Conservation (phyloP, 2,888 invertebrate genomes). For the Eubasilissa splendida region DNA sequence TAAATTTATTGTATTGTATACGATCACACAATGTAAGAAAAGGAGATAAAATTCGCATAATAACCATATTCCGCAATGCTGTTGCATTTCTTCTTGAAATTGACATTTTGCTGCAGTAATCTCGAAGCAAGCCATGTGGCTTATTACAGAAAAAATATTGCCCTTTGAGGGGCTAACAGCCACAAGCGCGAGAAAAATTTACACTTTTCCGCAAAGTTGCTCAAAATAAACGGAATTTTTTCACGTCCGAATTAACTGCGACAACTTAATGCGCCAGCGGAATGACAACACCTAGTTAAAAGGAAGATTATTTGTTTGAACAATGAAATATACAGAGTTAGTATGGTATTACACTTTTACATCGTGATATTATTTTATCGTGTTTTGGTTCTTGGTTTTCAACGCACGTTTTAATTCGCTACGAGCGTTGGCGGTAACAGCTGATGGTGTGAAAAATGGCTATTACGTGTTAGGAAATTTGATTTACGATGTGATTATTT, state of each 20-base stretch:
- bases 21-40: too few species aligned
- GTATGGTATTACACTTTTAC: slow-evolving; percentile 15
- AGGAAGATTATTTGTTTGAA: background rate
- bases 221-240: background rate
- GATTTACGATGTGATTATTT: slow-evolving; percentile 35
- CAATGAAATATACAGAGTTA: background rate
- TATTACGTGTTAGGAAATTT: slow-evolving; percentile 54
- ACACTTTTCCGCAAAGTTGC: slow-evolving; percentile 6
- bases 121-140: background rate
- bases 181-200: background rate
- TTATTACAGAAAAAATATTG: slow-evolving; percentile 2
- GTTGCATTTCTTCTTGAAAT: slow-evolving; percentile 3
- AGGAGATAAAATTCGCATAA: too few species aligned
- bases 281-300: background rate
- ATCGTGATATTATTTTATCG: background rate
- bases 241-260: background rate
- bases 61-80: slow-evolving; percentile 6
- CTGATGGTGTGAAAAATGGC: slow-evolving; percentile 58
- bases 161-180: background rate
- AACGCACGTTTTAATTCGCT: slow-evolving; percentile 56
- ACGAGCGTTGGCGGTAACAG: slow-evolving; percentile 51
- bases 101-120: background rate
- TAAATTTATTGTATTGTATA: too few species aligned
- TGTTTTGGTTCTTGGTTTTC: slow-evolving; percentile 25
- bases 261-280: background rate